phyloP scores from a whole-genome alignment of 2,113 vertebrate genomes.

The Junco hyemalis region DNA sequence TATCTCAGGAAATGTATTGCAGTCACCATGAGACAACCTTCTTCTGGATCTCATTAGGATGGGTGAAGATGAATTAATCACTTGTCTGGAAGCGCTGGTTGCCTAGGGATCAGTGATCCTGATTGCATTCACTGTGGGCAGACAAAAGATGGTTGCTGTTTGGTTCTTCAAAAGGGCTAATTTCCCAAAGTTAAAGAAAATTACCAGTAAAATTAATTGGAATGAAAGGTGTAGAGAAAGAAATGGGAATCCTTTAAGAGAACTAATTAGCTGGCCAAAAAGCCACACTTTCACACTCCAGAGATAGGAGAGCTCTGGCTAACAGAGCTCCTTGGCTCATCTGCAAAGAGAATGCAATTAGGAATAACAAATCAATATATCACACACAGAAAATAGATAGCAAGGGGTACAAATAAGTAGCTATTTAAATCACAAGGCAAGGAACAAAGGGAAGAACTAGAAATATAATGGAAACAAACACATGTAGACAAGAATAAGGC shows the following conservation, averaged over 20 bases:
- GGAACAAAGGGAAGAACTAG: neutral
- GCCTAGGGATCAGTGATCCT: neutral
- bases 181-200: constrained; percentile 40
- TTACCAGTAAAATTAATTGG: constrained; percentile 30
- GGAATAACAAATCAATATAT: neutral
- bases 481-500: neutral
- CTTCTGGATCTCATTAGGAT: constrained; percentile 13
- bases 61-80: constrained; percentile 20
- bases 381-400: neutral
- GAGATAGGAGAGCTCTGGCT: neutral
- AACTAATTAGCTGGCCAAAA: constrained; percentile 21
- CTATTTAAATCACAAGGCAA: neutral
- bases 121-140: neutral
- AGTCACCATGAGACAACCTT: neutral
- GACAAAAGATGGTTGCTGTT: neutral
- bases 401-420: neutral
- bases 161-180: neutral
- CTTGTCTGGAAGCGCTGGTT: neutral
- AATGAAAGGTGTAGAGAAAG: constrained; percentile 1
- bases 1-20: neutral
- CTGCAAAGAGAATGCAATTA: neutral
- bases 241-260: neutral
- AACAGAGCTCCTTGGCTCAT: neutral
- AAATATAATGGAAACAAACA: neutral
- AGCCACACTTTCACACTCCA: neutral